Base-by-base conservation (phyloP, 2,113 vertebrate species). In the Clarias magur region DNA sequence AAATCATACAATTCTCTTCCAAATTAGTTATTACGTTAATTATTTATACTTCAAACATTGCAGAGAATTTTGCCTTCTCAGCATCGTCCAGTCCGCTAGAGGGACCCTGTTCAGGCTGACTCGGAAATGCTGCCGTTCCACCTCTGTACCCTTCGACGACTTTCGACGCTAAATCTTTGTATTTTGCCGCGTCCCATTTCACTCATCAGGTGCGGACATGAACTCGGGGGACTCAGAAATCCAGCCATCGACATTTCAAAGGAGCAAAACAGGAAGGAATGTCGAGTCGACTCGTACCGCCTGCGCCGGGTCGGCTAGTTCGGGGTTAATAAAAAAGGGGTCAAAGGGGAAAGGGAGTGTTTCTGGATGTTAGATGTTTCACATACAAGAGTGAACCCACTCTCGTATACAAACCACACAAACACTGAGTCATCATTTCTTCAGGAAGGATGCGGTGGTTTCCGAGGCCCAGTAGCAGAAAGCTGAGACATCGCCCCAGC, bases 371-470 rank as follows among this genome's bases (percentile, higher is more conserved):
- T 48, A 48, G 84, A 81, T 82, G 78, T 63, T 89, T 91, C 78
- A 78, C 84, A 23, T 59, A 54, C 25, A 67, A n/a, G n/a, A 15
- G 21, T 30, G 25, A 48, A 34, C 12, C 54, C 76, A n/a, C 65
- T 53, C 67, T 23, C n/a, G 21, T 72, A 62, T 34, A 73, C 72
- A 17, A 81, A 72, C 54, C 80, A 25, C 83, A 27, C 10, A 70
- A 65, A 53, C 63, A 91, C 94, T 94, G 94, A 94, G 90, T 95
- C 94, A 94, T 93, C 92, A 88, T 89, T 92, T 92, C 85, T 82
- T 91, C 93, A 95, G 94, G 94, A 95, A 95, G 94, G 94, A 95
- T 94, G 91, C 89, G 89, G 92, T 94, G 94, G 94, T 94, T 94
- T 92, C 93, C 90, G 85, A 65, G 53, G 87, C 81, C 88, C 88